Evolutionary conservation across 2,113 vertebrate genomes (phyloP).

Genomic region (Anguilla japonica): DNA sequence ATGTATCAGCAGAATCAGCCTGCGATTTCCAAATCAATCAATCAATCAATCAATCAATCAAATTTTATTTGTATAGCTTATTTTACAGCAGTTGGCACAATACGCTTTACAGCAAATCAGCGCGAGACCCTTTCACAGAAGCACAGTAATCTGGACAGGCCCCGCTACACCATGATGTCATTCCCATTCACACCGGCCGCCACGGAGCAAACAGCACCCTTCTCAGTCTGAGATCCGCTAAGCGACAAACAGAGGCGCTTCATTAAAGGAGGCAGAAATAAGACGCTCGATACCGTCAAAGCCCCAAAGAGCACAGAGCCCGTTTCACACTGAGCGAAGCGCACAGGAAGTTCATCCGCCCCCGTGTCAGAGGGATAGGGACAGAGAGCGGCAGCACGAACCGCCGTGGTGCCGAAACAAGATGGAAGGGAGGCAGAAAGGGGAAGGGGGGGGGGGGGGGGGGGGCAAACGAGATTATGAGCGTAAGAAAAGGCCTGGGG

Average conservation of each 20-base stretch:
- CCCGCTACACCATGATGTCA: no score
- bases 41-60: no score
- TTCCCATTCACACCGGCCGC: no score
- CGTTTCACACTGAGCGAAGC: slow-evolving; percentile 46
- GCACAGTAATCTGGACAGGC: no score
- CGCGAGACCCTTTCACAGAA: no score
- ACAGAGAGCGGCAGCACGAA: slow-evolving; percentile 64
- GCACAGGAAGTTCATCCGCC: slow-evolving; percentile 65
- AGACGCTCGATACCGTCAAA: slow-evolving; percentile 39
- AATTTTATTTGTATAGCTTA: no score
- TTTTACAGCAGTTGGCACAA: no score
- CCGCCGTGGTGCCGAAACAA: slow-evolving; percentile 69
- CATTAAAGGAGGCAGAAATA: slow-evolving; percentile 36
- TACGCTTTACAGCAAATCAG: no score
- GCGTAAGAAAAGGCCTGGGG: slow-evolving; percentile 83
- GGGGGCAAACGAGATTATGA: slow-evolving; percentile 89
- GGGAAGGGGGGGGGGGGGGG: slow-evolving; percentile 75
- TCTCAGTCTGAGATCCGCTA: slow-evolving; percentile 59
- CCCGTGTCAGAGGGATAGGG: slow-evolving; percentile 65
- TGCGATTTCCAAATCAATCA: no score
- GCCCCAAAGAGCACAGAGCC: slow-evolving; percentile 45
- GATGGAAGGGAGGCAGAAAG: slow-evolving; percentile 62
- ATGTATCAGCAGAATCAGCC: no score
- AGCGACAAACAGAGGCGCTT: background rate
- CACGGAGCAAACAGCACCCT: slow-evolving; percentile 39